Evolutionary conservation across 2,797 vertebrate species (phyloP), one percentile per base, ranked within the genome.

Genomic region (Lepus oiostolus): DNA sequence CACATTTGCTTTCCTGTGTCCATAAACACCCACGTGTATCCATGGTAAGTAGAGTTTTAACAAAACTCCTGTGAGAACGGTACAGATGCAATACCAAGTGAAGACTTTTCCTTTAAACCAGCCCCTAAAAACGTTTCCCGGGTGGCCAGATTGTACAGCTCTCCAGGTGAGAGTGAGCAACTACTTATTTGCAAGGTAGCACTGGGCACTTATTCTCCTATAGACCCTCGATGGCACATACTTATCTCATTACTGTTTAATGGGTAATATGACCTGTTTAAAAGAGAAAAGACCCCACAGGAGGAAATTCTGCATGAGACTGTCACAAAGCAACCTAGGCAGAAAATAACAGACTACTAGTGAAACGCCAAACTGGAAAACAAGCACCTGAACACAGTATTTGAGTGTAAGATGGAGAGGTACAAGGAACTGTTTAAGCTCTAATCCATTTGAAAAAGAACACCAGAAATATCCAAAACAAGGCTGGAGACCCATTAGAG

Each of bases 271-370:
- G 94, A 94, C 38, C n/a, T 54, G 81, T 94, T 92, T 82, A 54
- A 82, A 92, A 96, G 80, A 92, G 95, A 91, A 93, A 90, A 94
- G 93, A 71, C 94, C 95, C 63, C 94, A 77, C 67, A 84, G 85
- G 83, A 83, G 76, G 95, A 90, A 95, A 96, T 96, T 94, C 95
- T 95, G 90, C 93, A 38, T 88, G 63, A 62, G 58, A 91, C 0
- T 92, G 92, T 95, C 95, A 97, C 92, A 79, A 94, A 95, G 88
- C 88, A 89, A 91, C 75, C 83, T 92, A 67, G 88, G 96, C 5
- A 0, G 97, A 96, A 97, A 97, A 96, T 96, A 92, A 95, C 92
- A 71, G 94, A 92, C 92, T 96, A 94, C 97, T 97, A 97, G 71
- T 38, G 90, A 90, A 96, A 96, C 54, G 76, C 84, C 84, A 97